Base-by-base conservation (phyloP, 1,140 invertebrate species). In the Homarus americanus region DNA sequence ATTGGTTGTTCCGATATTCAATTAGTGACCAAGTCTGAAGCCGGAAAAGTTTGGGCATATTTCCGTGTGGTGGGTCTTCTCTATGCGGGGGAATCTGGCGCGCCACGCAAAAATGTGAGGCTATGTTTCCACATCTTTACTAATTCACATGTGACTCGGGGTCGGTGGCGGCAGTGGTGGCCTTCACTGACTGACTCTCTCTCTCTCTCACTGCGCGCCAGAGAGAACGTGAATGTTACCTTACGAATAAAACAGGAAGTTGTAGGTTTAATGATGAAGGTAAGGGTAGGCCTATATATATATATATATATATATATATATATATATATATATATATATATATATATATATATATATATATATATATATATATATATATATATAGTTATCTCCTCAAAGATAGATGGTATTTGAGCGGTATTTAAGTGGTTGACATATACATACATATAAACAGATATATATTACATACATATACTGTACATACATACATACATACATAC, bases 1-100 rank as follows among this genome's bases (percentile, higher is more conserved):
- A 87, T 87, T 87, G 85, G 85, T 87, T 87, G 85, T 44, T 69
- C 85, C 75, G 85, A 87, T 87, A 87, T 79, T 87, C 85, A 87
- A 87, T 87, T 87, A 87, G 85, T 78, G 82, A 36, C 73, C 75
- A 78, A 76, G 85, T 78, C 85, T 76, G 85, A 87, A 87, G 85
- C 85, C 85, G 36, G 49, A 87, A 87, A 87, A 87, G 73, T 78
- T 28, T 7, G 34, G 32, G 49, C 32, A 78, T 87, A 87, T 87
- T 87, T 87, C 41, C 44, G 49, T 69, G 73, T 28, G 36, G 82
- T 84, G 82, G 82, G 82, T 84, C 82, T 84, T 84, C 82, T 40
- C 38, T 66, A 38, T n/a, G 82, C 40, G 36, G 82, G 82, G 82
- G 63, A 84, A 84, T 84, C 38, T 84, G 66, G 63, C 63, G 63